Base-by-base conservation (phyloP, 2,888 invertebrate genomes). In the Agonopterix arenella region DNA sequence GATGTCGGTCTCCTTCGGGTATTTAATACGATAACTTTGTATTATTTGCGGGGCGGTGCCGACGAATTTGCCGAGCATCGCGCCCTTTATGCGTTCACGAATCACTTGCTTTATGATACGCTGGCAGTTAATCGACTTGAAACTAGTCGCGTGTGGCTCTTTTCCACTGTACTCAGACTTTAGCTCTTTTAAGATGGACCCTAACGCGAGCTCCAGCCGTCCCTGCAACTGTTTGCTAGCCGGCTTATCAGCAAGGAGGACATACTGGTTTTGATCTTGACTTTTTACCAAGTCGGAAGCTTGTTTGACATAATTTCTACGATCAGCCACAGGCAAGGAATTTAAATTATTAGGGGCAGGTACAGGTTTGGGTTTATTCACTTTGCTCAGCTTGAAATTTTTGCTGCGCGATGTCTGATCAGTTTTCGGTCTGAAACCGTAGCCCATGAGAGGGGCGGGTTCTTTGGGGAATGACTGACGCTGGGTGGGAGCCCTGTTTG, bases 151-250 rank as follows among this genome's bases (percentile, higher is more conserved):
- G 43, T 43, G 11, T 1, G 50, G 46, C 10, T 56, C 46, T 4
- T 52, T 48, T 1, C 45, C 28, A 36, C 54, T 55, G 49, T 56
- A 61, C 43, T 56, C 47, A 4, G 53, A 46, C 57, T 66, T 75
- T 38, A 84, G 59, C 36, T 77, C 67, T 63, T 80, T 83, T 50
- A 84, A 53, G 43, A 88, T 68, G 41, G 45, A 50, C 49, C 86
- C 85, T 47, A 88, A 58, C 13, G 78, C 79, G 49, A 84, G 58
- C 65, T 84, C 85, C 51, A 88, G 56, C n/a, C 85, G 77, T 40
- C 85, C 84, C 28, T 55, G 65, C 56, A 80, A 52, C 57, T 73
- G 73, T 42, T 59, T 60, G 40, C 69, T 57, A 2, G 81, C 79
- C 50, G 57, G 59, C 36, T 56, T 52, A 58, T 76, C 69, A 7